Base-by-base conservation (phyloP, 2,113 vertebrate species). In the Gila orcuttii region DNA sequence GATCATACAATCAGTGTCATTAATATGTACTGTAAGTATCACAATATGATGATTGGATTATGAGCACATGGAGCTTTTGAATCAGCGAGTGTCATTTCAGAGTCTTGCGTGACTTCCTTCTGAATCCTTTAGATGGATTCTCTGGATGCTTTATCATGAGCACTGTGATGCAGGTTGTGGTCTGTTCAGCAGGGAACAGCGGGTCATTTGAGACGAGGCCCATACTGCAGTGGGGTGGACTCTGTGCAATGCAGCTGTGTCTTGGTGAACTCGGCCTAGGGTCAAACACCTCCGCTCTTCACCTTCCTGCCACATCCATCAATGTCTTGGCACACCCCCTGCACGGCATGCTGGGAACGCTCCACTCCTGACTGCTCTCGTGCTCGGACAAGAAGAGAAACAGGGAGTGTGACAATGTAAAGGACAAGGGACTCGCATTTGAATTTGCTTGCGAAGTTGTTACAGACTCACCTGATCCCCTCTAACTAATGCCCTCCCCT, bases 351-450 rank as follows among this genome's bases (percentile, higher is more conserved):
- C 81, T 86, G 85, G 81, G 84, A 88, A 79, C 57, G 45, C 64
- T 36, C 66, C 64, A 28, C 52, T 55, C 79, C 75, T 79, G 42
- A 71, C 45, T 59, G 19, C 74, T 71, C 78, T 73, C 69, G 81
- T 6, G 66, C 66, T 68, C 55, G 52, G 83, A 64, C 82, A 0
- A 64, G 57, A 21, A 79, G 45, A 73, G 68, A 62, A 39, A 21
- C 47, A 12, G 69, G 64, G 52, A 21, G 95, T 96, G 90, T 93
- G 93, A 94, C 33, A 74, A 81, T 88, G 90, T 86, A 50, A 60
- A 83, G 62, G 39, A 78, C 75, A 36, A 21, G 60, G 42, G 79
- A 47, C 12, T 68, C n/a, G 3, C 25, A 31, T 83, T 83, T 68
- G 25, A 39, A 57, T 39, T 39, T 55, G 31, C 21, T n/a, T 23